Conservation (phyloP, 2,888 invertebrate genomes). For the Subacronicta megacephala region DNA sequence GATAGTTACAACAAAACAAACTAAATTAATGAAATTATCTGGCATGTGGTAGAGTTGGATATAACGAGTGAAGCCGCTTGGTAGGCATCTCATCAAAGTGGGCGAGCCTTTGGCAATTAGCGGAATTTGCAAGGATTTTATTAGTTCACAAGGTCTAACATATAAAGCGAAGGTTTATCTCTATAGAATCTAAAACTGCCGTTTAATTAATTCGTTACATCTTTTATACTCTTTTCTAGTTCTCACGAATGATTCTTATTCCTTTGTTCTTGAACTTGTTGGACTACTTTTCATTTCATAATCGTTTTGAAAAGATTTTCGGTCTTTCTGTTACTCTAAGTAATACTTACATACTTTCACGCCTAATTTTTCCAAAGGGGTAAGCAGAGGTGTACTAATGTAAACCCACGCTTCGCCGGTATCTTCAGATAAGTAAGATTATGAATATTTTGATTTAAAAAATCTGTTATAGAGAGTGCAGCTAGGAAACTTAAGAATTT, state of each 20-base stretch:
- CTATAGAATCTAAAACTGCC: constrained; percentile 15
- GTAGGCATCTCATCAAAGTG: constrained; percentile 56
- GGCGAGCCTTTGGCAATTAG: constrained; percentile 61
- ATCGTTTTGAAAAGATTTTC: constrained; percentile 27
- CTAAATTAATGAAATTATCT: constrained; percentile 2
- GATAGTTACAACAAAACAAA: too few species aligned
- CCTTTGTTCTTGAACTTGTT: constrained; percentile 7
- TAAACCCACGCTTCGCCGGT: too few species aligned
- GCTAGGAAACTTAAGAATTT: too few species aligned
- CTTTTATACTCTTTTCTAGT: constrained; percentile 26
- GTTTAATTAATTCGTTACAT: constrained; percentile 27
- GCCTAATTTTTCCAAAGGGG: too few species aligned
- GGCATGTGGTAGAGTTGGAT: constrained; percentile 9
- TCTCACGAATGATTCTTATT: constrained; percentile 29
- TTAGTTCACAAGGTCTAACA: constrained; percentile 69
- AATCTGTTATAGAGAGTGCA: too few species aligned
- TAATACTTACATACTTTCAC: too few species aligned
- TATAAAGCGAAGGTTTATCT: constrained; percentile 34
- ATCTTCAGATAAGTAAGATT: too few species aligned
- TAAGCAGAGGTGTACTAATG: too few species aligned
- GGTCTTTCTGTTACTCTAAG: neutral
- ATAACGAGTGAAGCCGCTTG: constrained; percentile 13
- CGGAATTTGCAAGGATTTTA: constrained; percentile 59
- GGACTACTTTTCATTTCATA: constrained; percentile 16
- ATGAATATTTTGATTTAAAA: too few species aligned